Conservation (phyloP, 2,113 vertebrate species). For the Thamnophis sirtalis region DNA sequence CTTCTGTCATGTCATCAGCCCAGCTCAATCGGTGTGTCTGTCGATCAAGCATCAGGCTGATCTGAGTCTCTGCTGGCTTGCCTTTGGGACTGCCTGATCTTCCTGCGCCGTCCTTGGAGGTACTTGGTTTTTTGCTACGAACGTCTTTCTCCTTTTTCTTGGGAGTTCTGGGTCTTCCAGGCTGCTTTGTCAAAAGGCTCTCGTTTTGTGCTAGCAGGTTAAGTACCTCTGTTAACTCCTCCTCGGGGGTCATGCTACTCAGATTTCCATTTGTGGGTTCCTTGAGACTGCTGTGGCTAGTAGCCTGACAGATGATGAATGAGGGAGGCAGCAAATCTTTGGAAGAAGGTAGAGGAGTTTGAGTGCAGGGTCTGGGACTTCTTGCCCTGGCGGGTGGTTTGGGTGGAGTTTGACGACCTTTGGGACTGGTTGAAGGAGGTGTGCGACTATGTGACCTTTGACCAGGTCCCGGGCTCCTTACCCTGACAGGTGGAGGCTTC, state of each 20-base stretch:
- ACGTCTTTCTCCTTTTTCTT: neutral
- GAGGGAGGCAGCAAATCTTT: neutral
- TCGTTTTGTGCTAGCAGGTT: neutral
- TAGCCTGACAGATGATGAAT: neutral
- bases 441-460: neutral
- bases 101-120: neutral
- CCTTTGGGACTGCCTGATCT: neutral
- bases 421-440: neutral
- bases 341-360: neutral
- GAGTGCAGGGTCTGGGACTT: neutral
- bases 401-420: neutral
- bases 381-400: neutral
- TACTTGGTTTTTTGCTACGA: neutral
- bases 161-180: neutral
- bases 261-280: neutral
- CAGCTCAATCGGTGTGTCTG: neutral
- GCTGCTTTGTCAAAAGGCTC: neutral
- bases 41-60: neutral
- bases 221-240: neutral
- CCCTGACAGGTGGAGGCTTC: neutral
- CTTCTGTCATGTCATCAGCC: neutral
- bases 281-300: neutral
- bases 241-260: neutral
- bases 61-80: neutral
- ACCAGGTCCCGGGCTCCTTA: neutral